Evolutionary conservation across 1,140 invertebrate genomes (phyloP).

Genomic region (Pseudomyrmex concolor): DNA sequence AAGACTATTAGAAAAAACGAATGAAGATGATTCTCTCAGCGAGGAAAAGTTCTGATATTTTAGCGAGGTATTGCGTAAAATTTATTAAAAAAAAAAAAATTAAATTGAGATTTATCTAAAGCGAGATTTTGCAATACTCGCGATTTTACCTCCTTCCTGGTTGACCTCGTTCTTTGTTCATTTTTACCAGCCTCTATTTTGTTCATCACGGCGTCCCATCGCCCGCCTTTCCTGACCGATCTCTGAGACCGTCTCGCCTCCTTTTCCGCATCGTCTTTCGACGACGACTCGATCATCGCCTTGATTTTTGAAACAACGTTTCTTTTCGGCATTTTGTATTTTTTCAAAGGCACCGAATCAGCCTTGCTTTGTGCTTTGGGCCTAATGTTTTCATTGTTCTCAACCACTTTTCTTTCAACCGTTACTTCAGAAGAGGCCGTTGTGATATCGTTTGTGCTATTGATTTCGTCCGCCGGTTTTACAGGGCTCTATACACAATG

Average conservation of each 20-base stretch:
- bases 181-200: conserved; percentile 91
- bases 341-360: conserved; percentile 85
- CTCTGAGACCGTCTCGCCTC: conserved; percentile 78
- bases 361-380: conserved; percentile 70
- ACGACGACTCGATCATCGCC: conserved; percentile 87
- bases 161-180: conserved; percentile 88
- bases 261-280: conserved; percentile 82
- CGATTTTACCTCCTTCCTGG: conserved; percentile 92
- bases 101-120: conserved; percentile 18
- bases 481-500: conserved; percentile 30
- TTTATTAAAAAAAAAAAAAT: no score
- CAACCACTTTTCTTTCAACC: conserved; percentile 84
- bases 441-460: conserved; percentile 67
- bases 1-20: no score
- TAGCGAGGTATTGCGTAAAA: no score
- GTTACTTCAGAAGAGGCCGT: conserved; percentile 66
- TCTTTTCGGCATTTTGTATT: conserved; percentile 91
- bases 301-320: conserved; percentile 91
- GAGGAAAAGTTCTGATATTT: no score
- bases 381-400: conserved; percentile 57
- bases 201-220: conserved; percentile 93
- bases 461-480: conserved; percentile 68
- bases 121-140: conserved; percentile 86
- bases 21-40: no score
- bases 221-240: conserved; percentile 84